Percentiles rank a stretch among this genome's conserved stretches.
Evolutionary conservation across 2,797 vertebrate genomes (phyloP).

Genomic region (Gallinago stenura): DNA sequence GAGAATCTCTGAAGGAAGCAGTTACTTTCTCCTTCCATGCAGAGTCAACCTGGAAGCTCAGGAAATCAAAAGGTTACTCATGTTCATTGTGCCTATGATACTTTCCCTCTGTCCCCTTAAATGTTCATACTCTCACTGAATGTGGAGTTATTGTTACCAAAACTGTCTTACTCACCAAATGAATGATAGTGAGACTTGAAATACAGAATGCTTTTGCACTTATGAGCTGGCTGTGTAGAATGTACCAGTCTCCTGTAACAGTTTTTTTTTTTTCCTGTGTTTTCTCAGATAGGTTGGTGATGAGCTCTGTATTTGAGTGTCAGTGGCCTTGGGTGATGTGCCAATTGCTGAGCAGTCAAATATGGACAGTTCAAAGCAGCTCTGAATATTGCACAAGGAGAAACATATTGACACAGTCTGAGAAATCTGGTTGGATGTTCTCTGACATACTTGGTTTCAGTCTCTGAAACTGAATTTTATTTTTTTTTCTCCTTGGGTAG

Average conservation of each 20-base stretch:
- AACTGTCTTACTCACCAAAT: not conserved
- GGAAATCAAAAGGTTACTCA: not conserved
- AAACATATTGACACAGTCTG: not conserved
- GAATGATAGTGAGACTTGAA: not conserved
- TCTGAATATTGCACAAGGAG: not conserved
- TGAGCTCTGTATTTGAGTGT: not conserved
- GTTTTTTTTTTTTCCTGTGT: not conserved
- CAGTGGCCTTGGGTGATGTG: not conserved
- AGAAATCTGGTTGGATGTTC: not conserved
- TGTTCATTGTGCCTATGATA: not conserved
- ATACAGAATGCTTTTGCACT: accelerated
- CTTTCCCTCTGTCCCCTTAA: not conserved
- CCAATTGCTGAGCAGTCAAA: not conserved
- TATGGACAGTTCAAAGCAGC: not conserved
- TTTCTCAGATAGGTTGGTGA: not conserved
- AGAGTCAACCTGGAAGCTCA: not conserved
- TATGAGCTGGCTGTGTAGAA: not conserved
- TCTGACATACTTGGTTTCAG: constrained; percentile 6
- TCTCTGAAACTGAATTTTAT: not conserved
- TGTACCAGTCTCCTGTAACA: not conserved
- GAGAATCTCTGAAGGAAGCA: not conserved
- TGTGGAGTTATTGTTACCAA: not conserved
- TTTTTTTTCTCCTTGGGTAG: not conserved
- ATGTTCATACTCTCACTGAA: not conserved
- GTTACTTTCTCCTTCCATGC: not conserved